Percentiles rank a stretch among this genome's conserved stretches.
Conservation (phyloP, 2,888 invertebrate genomes). For the Xestia rhomboidea region DNA sequence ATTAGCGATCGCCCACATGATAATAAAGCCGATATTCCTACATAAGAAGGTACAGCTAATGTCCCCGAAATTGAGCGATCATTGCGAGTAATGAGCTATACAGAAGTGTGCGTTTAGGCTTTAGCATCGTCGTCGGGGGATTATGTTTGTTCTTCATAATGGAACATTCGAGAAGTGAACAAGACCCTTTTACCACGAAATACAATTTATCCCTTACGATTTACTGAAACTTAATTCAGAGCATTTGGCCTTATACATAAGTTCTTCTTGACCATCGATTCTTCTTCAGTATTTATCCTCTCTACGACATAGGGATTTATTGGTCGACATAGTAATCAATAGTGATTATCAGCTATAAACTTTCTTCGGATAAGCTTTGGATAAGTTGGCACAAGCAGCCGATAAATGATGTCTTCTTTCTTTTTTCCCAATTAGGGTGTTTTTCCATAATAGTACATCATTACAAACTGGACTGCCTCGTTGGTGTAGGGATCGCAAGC, state of each 20-base stretch:
- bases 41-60: conserved; percentile 23
- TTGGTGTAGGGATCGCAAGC: no score
- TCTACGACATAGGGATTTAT: not conserved
- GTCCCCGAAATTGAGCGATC: conserved; percentile 35
- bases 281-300: not conserved
- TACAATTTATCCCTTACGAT: conserved; percentile 2
- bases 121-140: conserved; percentile 31
- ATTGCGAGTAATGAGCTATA: conserved; percentile 48
- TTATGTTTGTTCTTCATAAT: conserved; percentile 49
- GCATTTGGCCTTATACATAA: not conserved
- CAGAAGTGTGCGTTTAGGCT: conserved; percentile 34
- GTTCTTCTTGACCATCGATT: not conserved
- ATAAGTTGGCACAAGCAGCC: conserved; percentile 8
- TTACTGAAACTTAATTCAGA: conserved; percentile 3
- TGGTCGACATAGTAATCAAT: conserved; percentile 8
- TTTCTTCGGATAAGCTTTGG: conserved; percentile 18
- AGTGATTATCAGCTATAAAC: conserved; percentile 21
- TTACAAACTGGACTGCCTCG: no score
- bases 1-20: conserved; percentile 18
- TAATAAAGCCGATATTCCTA: conserved; percentile 27
- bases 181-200: conserved; percentile 11
- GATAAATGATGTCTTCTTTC: conserved; percentile 13
- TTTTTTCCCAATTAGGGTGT: conserved; percentile 8
- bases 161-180: conserved; percentile 14
- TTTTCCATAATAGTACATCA: not conserved